phyloP scores from a whole-genome alignment of 2,888 invertebrate species.

The Lingula anatina region DNA sequence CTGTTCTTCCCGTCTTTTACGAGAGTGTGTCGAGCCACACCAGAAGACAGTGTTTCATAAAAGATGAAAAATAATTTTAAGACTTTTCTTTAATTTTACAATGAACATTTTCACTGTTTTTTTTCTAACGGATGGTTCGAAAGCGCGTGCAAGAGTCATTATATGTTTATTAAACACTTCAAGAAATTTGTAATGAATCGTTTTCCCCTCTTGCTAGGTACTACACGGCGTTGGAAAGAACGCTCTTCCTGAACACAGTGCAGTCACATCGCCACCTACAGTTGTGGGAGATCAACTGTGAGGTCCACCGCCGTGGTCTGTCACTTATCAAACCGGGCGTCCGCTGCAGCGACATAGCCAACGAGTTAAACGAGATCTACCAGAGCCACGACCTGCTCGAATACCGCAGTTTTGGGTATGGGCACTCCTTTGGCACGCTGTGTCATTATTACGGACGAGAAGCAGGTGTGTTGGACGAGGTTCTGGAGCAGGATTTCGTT shows the following conservation, averaged over 20 bases:
- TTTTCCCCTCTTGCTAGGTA: constrained; percentile 10
- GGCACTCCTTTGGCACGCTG: constrained; percentile 13
- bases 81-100: too few species aligned
- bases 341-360: constrained; percentile 10
- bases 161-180: too few species aligned
- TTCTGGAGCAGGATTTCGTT: not conserved
- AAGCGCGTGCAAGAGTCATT: too few species aligned
- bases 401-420: constrained; percentile 15
- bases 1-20: too few species aligned
- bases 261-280: constrained; percentile 7
- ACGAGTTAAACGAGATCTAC: constrained; percentile 13
- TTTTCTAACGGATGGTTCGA: too few species aligned
- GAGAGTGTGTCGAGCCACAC: too few species aligned
- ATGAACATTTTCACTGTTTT: too few species aligned
- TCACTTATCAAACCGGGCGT: constrained; percentile 11
- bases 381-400: constrained; percentile 5
- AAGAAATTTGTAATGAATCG: too few species aligned
- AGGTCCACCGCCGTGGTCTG: constrained; percentile 10
- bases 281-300: constrained; percentile 11
- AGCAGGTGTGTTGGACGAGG: constrained; percentile 7
- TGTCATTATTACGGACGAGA: constrained; percentile 14
- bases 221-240: constrained; percentile 14
- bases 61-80: too few species aligned
- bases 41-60: too few species aligned
- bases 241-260: constrained; percentile 11